A percentile compares a stretch with the other conserved stretches of the same genome.
Evolutionary conservation across 1,140 invertebrate species (phyloP).

Genomic region (Drosophila paulistorum): DNA sequence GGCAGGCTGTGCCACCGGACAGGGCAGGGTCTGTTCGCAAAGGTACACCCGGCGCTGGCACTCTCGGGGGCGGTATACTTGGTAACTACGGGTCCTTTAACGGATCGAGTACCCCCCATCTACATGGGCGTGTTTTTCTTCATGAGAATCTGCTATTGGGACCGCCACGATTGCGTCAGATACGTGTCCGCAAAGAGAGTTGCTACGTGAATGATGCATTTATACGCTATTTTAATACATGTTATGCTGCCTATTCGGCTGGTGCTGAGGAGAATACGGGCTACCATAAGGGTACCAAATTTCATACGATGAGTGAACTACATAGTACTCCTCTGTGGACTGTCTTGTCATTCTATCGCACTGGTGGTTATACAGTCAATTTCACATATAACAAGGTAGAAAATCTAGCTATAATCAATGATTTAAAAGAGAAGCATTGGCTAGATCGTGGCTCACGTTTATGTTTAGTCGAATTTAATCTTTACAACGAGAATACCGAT

Average conservation of each 20-base stretch:
- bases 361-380: conserved; percentile 59
- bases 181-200: conserved; percentile 59
- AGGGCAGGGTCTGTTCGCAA: neutral
- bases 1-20: neutral
- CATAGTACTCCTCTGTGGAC: conserved; percentile 54
- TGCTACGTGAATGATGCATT: conserved; percentile 74
- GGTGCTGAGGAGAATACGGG: conserved; percentile 32
- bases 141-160: conserved; percentile 69
- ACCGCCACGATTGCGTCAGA: conserved; percentile 69
- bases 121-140: conserved; percentile 51
- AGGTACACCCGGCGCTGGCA: neutral
- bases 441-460: conserved; percentile 67
- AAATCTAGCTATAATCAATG: conserved; percentile 40
- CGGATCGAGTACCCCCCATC: neutral
- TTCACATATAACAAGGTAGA: conserved; percentile 35
- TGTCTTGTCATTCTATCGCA: conserved; percentile 43
- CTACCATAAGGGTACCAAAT: conserved; percentile 23
- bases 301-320: conserved; percentile 38
- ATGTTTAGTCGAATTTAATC: conserved; percentile 65
- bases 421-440: conserved; percentile 47
- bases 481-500: conserved; percentile 68
- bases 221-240: conserved; percentile 68
- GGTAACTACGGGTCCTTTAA: neutral
- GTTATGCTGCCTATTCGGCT: conserved; percentile 55
- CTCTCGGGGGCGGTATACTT: too few relatives aligned